These are phyloP conservation scores for Hippopotamyrus pictus DNA, from an alignment of 2,797 vertebrate genomes.

Conservation along the genomic window DNA sequence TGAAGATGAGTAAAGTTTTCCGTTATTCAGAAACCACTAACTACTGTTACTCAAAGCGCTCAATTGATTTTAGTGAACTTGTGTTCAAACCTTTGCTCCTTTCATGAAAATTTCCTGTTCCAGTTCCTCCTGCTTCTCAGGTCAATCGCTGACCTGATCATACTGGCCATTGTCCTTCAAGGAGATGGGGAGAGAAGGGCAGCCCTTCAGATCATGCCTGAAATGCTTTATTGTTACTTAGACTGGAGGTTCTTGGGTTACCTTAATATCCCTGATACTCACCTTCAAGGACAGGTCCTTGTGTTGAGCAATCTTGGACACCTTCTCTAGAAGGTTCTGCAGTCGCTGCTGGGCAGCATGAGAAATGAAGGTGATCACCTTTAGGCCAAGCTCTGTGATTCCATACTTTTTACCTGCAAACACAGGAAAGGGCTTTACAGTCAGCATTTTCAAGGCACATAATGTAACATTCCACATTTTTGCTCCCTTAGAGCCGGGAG, in stretches of 20 bases:
- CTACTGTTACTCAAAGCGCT: neutral
- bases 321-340: constrained; percentile 80
- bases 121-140: constrained; percentile 84
- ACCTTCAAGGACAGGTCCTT: constrained; percentile 83
- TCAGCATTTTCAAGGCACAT: neutral
- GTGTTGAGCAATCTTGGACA: constrained; percentile 83
- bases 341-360: constrained; percentile 83
- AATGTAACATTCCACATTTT: neutral
- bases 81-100: constrained; percentile 68
- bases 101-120: constrained; percentile 91
- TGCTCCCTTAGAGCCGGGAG: neutral
- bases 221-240: neutral
- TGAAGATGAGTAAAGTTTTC: neutral
- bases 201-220: neutral
- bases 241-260: neutral
- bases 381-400: constrained; percentile 77
- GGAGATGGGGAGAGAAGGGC: neutral
- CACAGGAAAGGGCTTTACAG: neutral
- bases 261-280: constrained; percentile 28
- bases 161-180: constrained; percentile 79
- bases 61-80: neutral
- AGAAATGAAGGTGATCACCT: constrained; percentile 85
- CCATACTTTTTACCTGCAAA: constrained; percentile 80
- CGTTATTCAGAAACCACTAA: neutral
- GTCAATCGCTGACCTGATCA: constrained; percentile 60